Evolutionary conservation across 2,888 invertebrate genomes (phyloP).

Genomic region (Caenorhabditis auriculariae): DNA sequence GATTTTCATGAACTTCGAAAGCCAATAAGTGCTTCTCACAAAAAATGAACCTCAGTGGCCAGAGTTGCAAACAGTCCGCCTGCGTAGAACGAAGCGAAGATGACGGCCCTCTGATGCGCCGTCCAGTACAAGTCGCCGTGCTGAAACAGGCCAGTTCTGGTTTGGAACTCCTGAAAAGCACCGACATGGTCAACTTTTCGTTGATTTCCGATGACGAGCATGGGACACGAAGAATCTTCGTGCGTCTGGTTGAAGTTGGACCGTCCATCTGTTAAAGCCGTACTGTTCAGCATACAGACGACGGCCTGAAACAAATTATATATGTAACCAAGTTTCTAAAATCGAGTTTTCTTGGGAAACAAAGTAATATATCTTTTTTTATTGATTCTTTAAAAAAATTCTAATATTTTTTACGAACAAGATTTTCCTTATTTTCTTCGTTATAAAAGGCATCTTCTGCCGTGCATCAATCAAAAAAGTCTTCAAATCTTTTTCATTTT

Average conservation of each 20-base stretch:
- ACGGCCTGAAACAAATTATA: conserved; percentile 40
- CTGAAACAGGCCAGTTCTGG: conserved; percentile 23
- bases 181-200: conserved; percentile 25
- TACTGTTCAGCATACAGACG: conserved; percentile 59
- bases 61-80: conserved; percentile 42
- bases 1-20: neutral
- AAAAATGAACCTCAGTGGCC: conserved; percentile 33
- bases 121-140: conserved; percentile 52
- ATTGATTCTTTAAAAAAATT: no score
- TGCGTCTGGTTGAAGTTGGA: conserved; percentile 11
- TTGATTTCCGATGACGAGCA: conserved; percentile 15
- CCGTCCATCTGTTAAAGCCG: conserved; percentile 36
- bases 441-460: no score
- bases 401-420: no score
- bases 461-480: no score
- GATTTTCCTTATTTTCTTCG: no score
- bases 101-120: conserved; percentile 51
- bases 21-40: conserved; percentile 13
- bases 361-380: no score
- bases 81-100: conserved; percentile 57
- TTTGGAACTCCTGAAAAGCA: neutral
- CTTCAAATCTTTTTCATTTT: no score
- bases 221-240: conserved; percentile 14
- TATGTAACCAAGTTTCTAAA: no score
- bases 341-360: no score